A percentile compares a stretch with the other conserved stretches of the same genome.
phyloP scores from a whole-genome alignment of 2,113 vertebrate genomes.

The Crocuta crocuta region DNA sequence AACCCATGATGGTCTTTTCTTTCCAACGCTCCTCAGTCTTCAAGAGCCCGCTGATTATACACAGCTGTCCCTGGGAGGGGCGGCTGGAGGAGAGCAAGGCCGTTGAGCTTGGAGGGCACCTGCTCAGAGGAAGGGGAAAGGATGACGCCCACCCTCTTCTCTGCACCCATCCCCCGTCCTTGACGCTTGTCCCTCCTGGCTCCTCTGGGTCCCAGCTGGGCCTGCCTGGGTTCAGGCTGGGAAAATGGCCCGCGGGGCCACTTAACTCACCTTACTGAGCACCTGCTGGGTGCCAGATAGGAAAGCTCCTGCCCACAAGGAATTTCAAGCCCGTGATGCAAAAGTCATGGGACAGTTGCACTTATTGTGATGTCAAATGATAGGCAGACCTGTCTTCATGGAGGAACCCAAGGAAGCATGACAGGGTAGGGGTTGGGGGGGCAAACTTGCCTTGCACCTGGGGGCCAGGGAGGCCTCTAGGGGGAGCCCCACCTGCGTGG shows the following conservation, averaged over 20 bases:
- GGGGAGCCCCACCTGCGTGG: background rate
- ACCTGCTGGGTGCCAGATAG: background rate
- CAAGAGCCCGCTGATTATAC: background rate
- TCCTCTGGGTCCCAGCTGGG: background rate
- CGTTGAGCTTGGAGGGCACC: background rate
- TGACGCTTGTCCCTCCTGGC: background rate
- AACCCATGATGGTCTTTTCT: background rate
- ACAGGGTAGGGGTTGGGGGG: too few species aligned
- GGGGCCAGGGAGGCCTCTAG: background rate
- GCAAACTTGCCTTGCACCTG: background rate
- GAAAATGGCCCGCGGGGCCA: background rate
- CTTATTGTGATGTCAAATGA: background rate
- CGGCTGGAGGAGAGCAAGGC: background rate
- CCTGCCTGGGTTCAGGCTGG: background rate
- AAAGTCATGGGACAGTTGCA: background rate
- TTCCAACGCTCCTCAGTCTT: background rate
- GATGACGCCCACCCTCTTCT: background rate
- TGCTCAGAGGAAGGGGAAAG: background rate
- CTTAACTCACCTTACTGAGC: background rate
- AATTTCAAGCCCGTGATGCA: background rate
- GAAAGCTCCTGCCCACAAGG: background rate
- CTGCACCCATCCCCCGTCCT: too few species aligned
- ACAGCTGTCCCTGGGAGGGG: background rate
- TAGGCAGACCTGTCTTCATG: background rate
- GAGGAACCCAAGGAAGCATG: background rate